phyloP scores from a whole-genome alignment of 2,888 invertebrate species.

The Lordiphosa fenestrarum region DNA sequence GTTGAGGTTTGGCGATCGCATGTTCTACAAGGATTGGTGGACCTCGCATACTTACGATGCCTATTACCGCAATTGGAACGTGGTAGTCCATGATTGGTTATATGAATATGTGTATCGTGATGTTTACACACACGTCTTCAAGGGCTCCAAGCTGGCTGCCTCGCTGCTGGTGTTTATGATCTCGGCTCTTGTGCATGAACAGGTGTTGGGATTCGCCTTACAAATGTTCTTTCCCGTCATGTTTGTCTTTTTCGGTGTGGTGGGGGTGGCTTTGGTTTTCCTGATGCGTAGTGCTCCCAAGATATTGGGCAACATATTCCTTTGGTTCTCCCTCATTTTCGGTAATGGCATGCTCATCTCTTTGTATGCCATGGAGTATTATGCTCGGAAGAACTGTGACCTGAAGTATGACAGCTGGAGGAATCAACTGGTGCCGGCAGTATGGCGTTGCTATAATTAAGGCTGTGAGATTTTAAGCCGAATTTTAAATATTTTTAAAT shows the following conservation, averaged over 20 bases:
- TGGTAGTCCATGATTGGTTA: constrained; percentile 96
- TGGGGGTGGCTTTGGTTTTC: constrained; percentile 82
- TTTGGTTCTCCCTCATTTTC: constrained; percentile 90
- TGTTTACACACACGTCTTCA: constrained; percentile 80
- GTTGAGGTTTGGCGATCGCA: constrained; percentile 91
- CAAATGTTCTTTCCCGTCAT: constrained; percentile 94
- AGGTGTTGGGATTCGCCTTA: constrained; percentile 88
- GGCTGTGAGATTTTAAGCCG: not conserved
- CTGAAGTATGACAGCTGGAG: constrained; percentile 52
- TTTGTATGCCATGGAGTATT: constrained; percentile 89
- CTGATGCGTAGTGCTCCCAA: constrained; percentile 81
- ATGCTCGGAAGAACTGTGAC: constrained; percentile 74
- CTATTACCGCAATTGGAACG: constrained; percentile 97
- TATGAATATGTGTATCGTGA: constrained; percentile 94
- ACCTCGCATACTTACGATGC: constrained; percentile 89
- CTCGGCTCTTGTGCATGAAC: constrained; percentile 94
- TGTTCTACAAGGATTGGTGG: constrained; percentile 97
- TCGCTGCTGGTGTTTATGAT: constrained; percentile 87
- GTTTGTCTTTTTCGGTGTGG: constrained; percentile 88
- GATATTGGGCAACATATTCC: constrained; percentile 87
- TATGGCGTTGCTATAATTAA: constrained; percentile 80
- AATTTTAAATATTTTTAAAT: constrained; percentile 16
- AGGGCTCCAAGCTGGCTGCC: constrained; percentile 81
- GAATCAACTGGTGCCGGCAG: constrained; percentile 81
- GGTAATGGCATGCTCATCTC: constrained; percentile 86